phyloP scores from a whole-genome alignment of 2,797 vertebrate genomes.

The Pristis pectinata region DNA sequence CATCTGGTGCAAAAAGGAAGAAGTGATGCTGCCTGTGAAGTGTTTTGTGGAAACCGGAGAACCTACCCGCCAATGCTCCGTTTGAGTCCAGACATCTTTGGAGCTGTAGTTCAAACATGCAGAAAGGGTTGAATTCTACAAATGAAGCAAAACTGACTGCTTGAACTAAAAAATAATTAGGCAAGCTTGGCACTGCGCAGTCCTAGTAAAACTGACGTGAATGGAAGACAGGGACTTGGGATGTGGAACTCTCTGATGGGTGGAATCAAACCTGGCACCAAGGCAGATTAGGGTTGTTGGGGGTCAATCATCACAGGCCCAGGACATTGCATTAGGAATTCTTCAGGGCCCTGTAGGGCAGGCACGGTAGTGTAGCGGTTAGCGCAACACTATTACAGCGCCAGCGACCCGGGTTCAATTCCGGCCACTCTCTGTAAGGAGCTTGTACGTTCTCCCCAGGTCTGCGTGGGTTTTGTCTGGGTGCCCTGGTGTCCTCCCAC shows the following conservation, averaged over 20 bases:
- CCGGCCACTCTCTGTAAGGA: too few relatives aligned
- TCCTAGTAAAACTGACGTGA: neutral
- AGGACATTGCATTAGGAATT: neutral
- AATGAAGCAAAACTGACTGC: neutral
- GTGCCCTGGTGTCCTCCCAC: too few relatives aligned
- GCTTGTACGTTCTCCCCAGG: too few relatives aligned
- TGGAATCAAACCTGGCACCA: neutral
- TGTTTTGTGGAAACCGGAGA: neutral
- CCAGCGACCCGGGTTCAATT: too few relatives aligned
- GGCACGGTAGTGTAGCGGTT: too few relatives aligned
- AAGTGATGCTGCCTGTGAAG: neutral
- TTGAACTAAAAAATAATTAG: neutral
- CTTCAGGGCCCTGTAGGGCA: too few relatives aligned
- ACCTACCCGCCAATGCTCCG: neutral
- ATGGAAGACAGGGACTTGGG: too few relatives aligned
- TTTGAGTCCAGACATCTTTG: too few relatives aligned
- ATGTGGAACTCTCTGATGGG: too few relatives aligned
- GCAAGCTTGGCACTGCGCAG: neutral
- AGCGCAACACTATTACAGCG: too few relatives aligned
- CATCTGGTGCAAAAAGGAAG: slow-evolving; percentile 8
- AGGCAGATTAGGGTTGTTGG: neutral
- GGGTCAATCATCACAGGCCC: neutral
- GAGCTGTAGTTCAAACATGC: neutral
- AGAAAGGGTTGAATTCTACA: neutral
- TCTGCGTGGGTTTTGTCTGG: too few relatives aligned